Evolutionary conservation across 2,888 invertebrate species (phyloP), one percentile per base, ranked within the genome.

Genomic region (Toxonevra muliebris): DNA sequence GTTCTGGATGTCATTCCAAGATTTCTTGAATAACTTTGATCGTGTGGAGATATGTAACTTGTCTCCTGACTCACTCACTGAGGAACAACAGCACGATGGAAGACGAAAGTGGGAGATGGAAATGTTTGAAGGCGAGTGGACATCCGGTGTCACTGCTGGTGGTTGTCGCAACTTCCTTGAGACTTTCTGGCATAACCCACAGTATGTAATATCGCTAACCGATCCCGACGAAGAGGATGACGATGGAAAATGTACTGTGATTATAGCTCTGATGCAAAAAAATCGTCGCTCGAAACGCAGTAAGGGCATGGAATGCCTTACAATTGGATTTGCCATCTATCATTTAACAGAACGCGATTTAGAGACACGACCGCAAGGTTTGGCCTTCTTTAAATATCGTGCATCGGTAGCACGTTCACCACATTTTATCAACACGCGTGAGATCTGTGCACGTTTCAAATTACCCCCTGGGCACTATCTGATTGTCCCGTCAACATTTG

Each of bases 1-100:
- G 86, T 98, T 98, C 85, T 98, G 98, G 98, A 97, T 97, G 93
- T 91, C 95, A 0, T 96, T 90, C 84, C 92, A 92, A 79, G 98
- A 98, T 84, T 97, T 96, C 79, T 87, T 92, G 59, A 88, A 87
- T 13, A 90, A 94, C 77, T 98, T 97, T 81, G 87, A 82, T 84
- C 90, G 91, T 73, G 88, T 98, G 74, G 97, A 98, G 85, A 94
- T 98, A 73, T 98, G 97, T 83, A 97, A 98, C 84, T 91, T 98
- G 85, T 96, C 94, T 80, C 97, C 98, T 0, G 97, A 98, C 80
- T 94, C 96, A 0, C 84, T 97, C 75, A 92, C 93, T 55, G 93
- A 93, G 9, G 91, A 91, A 30, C 89, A 89, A 71, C 87, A 87
- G 0, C 88, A 89, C 54, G 90, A 88, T 0, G 89, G 91, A 74